Percentiles rank a stretch among this genome's conserved stretches.
Conservation (phyloP, 1,140 invertebrate genomes). For the Zaprionus africanus region DNA sequence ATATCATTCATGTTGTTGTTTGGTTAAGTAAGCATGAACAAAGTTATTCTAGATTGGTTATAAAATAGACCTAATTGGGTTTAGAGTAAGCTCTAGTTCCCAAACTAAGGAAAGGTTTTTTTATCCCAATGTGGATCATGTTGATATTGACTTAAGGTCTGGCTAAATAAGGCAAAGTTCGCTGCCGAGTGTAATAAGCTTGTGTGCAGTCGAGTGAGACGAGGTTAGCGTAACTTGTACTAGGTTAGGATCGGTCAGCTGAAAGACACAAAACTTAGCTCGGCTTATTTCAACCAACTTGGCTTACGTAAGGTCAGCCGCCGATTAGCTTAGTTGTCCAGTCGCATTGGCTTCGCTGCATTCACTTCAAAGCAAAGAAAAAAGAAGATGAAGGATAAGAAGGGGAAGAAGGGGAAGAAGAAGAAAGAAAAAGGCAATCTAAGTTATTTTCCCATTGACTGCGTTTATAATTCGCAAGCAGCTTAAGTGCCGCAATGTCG, state of each 20-base stretch:
- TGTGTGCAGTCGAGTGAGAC: background rate
- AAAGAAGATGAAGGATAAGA: background rate
- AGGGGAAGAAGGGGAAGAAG: background rate
- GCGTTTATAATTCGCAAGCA: slow-evolving; percentile 10
- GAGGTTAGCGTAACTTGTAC: background rate
- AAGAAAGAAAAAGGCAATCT: background rate
- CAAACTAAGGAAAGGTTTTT: too few species aligned
- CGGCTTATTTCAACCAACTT: slow-evolving; percentile 1
- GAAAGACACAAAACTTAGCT: too few species aligned
- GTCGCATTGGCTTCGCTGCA: background rate
- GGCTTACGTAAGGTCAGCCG: background rate
- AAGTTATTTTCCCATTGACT: slow-evolving; percentile 8
- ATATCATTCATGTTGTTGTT: too few species aligned
- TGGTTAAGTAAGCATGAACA: too few species aligned
- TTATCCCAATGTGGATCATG: background rate
- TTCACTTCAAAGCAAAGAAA: background rate
- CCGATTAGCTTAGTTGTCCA: background rate
- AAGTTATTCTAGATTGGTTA: too few species aligned
- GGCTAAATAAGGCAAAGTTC: background rate
- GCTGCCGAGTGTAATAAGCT: background rate
- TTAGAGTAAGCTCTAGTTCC: too few species aligned
- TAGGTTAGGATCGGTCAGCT: too few species aligned
- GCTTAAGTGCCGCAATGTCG: slow-evolving; percentile 2
- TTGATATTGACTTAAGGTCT: background rate
- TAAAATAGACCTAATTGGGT: too few species aligned